Percentiles rank a stretch among this genome's conserved stretches.
These are phyloP conservation scores for Mormyrus proboscirostris DNA, from an alignment of 2,797 vertebrate species.

Conservation along the genomic window DNA sequence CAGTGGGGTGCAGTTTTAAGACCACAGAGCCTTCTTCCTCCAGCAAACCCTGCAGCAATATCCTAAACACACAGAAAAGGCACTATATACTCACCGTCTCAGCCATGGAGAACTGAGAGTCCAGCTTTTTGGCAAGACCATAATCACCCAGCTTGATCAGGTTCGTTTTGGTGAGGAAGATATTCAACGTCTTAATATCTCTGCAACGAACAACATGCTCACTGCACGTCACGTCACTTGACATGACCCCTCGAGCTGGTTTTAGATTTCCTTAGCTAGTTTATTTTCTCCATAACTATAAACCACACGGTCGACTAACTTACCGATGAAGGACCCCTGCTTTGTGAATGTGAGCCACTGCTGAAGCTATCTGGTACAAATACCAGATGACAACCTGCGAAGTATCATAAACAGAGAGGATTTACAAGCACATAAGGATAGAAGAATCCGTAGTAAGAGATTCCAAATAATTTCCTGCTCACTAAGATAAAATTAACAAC, in stretches of 20 bases:
- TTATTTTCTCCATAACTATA: background rate
- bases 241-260: background rate
- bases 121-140: slow-evolving; percentile 91
- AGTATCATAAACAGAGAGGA: slow-evolving; percentile 2
- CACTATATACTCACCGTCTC: slow-evolving; percentile 77
- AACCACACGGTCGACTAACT: slow-evolving; percentile 14
- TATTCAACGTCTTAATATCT: slow-evolving; percentile 98
- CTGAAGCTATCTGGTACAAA: slow-evolving; percentile 90
- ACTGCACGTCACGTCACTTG: background rate
- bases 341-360: slow-evolving; percentile 92
- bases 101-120: slow-evolving; percentile 92
- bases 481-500: background rate
- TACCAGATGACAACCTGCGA: slow-evolving; percentile 90
- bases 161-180: slow-evolving; percentile 97
- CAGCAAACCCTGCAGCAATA: background rate
- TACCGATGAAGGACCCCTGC: slow-evolving; percentile 94
- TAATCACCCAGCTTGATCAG: slow-evolving; percentile 97
- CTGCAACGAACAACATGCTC: slow-evolving; percentile 53
- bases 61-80: background rate
- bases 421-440: background rate
- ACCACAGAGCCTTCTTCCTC: background rate
- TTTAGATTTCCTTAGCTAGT: background rate
- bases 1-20: background rate
- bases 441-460: background rate
- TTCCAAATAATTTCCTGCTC: background rate